These are phyloP conservation scores for Cylindroiulus punctatus DNA, from an alignment of 2,888 invertebrate species.

Conservation along the genomic window DNA sequence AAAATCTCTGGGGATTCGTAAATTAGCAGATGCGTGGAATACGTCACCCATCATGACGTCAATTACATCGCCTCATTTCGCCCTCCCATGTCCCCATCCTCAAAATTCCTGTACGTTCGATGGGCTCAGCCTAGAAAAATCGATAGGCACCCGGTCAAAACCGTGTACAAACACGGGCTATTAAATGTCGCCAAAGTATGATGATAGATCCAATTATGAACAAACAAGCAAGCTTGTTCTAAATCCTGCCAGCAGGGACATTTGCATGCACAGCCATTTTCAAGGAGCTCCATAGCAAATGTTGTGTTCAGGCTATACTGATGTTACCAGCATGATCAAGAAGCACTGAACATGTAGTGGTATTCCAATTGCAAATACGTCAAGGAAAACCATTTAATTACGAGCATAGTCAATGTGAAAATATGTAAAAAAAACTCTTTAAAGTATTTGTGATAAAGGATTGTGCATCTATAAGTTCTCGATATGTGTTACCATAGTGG, in stretches of 20 bases:
- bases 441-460: too few relatives aligned
- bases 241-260: background rate
- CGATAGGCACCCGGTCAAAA: slow-evolving; percentile 25
- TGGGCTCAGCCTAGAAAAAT: background rate
- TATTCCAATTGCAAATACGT: too few relatives aligned
- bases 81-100: background rate
- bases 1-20: slow-evolving; percentile 12
- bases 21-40: background rate
- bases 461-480: too few relatives aligned
- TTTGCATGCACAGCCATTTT: too few relatives aligned
- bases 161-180: slow-evolving; percentile 34
- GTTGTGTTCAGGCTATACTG: background rate
- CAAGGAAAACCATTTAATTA: too few relatives aligned
- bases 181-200: slow-evolving; percentile 10
- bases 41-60: slow-evolving; percentile 3
- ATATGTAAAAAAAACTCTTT: too few relatives aligned
- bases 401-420: too few relatives aligned
- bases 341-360: too few relatives aligned
- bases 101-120: background rate
- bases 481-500: too few relatives aligned
- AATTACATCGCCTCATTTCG: slow-evolving; percentile 3
- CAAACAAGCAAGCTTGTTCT: background rate
- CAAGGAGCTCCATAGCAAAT: too few relatives aligned
- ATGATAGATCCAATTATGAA: slow-evolving; percentile 38
- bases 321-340: background rate